Evolutionary conservation across 2,888 invertebrate species (phyloP), one percentile per base, ranked within the genome.

Genomic region (Troides aeacus): DNA sequence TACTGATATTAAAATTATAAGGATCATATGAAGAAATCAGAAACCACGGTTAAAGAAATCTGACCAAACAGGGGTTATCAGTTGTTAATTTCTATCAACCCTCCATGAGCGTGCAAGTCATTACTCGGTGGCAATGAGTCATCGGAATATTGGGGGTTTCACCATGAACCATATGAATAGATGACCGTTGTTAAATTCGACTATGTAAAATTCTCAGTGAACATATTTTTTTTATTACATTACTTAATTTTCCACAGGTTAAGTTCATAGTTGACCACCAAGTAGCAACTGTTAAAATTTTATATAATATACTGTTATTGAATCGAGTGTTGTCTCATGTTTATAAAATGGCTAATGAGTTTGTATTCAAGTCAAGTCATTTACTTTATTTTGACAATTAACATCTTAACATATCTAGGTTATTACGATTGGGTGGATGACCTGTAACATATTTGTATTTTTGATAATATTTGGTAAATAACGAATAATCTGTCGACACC

Each of bases 41-140:
- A 18, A 61, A 69, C 60, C 42, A 39, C 39, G 42, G 59, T 56
- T 36, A 30, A 24, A 15, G 72, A 72, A 74, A 74, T 75, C 75
- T 71, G 74, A 71, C 73, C 72, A 78, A 78, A 3, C 76, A 78
- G 77, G 76, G 76, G 78, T 24, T 57, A 68, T 30, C 21, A 77
- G 76, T 73, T 77, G 79, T 79, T 86, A 87, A 89, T 87, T 85
- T 84, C 80, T 81, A 73, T 75, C 76, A 77, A 76, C 81, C 79
- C 83, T 81, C 77, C 77, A 79, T 83, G 81, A 80, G 82, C 79
- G 74, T 18, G 46, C 66, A 81, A 80, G 83, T 83, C 84, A 84
- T 88, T 88, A 86, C 86, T 85, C 79, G 77, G 76, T 77, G 77
- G 79, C 76, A 75, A 80, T 90, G 90, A 90, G 82, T 89, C 87